phyloP scores from a whole-genome alignment of 1,140 invertebrate genomes.

The Diachasmimorpha longicaudata region DNA sequence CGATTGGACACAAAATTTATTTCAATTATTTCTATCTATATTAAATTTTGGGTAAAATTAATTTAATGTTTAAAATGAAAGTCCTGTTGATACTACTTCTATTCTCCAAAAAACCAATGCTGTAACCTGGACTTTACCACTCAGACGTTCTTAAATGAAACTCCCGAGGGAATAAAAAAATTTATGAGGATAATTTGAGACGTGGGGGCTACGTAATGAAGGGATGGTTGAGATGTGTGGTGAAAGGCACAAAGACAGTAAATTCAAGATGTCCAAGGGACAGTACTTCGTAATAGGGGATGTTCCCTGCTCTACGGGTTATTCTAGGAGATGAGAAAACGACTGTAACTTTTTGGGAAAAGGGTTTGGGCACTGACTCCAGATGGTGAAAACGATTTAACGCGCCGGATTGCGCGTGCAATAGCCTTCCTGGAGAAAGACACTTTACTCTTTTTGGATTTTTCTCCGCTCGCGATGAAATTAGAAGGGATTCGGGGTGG shows the following conservation, averaged over 20 bases:
- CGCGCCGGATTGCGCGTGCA: conserved; percentile 36
- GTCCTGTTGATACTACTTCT: neutral
- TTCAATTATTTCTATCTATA: no score
- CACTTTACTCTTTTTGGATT: neutral
- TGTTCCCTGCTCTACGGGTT: conserved; percentile 12
- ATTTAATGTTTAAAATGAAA: neutral
- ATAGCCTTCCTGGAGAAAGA: conserved; percentile 4
- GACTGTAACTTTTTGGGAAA: conserved; percentile 27
- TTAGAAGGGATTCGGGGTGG: neutral
- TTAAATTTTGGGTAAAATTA: no score
- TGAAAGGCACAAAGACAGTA: conserved; percentile 23
- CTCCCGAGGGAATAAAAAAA: neutral
- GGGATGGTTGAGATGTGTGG: neutral
- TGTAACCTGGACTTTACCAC: neutral
- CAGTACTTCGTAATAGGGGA: conserved; percentile 8
- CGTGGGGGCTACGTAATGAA: neutral
- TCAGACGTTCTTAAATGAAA: neutral
- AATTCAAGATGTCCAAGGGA: conserved; percentile 33
- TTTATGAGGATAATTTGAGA: no score
- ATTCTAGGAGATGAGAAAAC: conserved; percentile 28
- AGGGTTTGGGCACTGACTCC: neutral
- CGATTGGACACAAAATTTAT: no score
- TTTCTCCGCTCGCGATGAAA: neutral
- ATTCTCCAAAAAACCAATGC: no score
- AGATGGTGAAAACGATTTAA: conserved; percentile 18